Evolutionary conservation across 2,797 vertebrate genomes (phyloP), one percentile per base, ranked within the genome.

Genomic region (Sciaenops ocellatus): DNA sequence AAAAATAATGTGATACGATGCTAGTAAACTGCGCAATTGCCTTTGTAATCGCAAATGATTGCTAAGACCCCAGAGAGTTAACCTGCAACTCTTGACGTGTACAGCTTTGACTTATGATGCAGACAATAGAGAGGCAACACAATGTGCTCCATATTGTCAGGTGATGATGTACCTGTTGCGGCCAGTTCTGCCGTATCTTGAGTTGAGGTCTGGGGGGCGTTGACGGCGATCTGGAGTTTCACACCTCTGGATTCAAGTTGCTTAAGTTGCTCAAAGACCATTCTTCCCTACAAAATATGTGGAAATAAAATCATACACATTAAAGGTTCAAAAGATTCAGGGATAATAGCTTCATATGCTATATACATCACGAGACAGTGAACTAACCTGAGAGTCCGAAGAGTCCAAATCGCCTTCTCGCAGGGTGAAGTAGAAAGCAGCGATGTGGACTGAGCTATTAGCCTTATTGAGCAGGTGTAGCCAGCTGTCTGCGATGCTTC

Each of bases 351-450:
- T 24, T 8, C 4, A 61, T 41, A 38, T 12, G 38, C 20, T 20
- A 41, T n/a, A 26, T 54, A 41, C 24, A 26, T 54, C 0, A 0
- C 15, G 52, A 56, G 15, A 26, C 17, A 2, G 64, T 9, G 48
- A 28, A 17, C 79, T 68, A 4, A 93, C 95, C 93, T 93, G 71
- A 57, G 69, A 62, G 65, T 92, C 92, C 1, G 83, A 80, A 34
- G 87, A 73, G n/a, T 89, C 80, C 0, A 55, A 0, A 60, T 93
- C 88, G 0, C 57, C 71, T 85, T 67, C 91, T 20, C 84, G 85
- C 5, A 97, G 92, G 0, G 94, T 93, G 73, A 96, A 80, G 91
- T 97, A 96, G 86, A 95, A 96, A 34, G 95, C 95, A 0, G 94
- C 94, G 1, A 97, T 93, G 62, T 93, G 71, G 66, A 96, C 95